These are phyloP conservation scores for Rhizomys pruinosus DNA, from an alignment of 2,113 vertebrate genomes.

Conservation along the genomic window DNA sequence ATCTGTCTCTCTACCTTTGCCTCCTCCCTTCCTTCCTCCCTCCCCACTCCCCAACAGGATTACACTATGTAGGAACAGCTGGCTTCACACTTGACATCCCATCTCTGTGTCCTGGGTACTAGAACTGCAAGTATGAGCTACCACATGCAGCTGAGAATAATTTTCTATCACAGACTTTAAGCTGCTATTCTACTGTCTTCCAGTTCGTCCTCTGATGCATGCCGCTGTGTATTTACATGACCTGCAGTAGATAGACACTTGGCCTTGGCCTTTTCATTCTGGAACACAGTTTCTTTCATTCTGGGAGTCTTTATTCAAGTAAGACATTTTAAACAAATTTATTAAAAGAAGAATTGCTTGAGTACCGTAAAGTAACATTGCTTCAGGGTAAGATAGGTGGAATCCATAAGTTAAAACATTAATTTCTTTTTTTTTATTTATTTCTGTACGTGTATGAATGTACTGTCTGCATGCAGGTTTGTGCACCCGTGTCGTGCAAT, in stretches of 20 bases:
- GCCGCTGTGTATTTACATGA: background rate
- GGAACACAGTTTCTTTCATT: background rate
- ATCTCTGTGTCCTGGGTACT: background rate
- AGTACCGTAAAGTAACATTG: background rate
- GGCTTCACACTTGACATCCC: background rate
- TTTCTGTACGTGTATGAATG: no score
- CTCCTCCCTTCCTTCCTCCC: background rate
- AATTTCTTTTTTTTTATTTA: no score
- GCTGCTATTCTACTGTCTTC: background rate
- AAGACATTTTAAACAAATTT: background rate
- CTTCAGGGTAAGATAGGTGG: background rate
- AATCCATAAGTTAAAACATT: no score
- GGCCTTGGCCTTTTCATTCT: background rate
- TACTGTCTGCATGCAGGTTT: no score
- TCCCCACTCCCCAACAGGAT: background rate
- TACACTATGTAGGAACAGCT: no score
- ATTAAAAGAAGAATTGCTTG: background rate
- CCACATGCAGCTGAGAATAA: background rate
- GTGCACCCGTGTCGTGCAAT: no score
- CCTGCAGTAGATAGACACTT: background rate
- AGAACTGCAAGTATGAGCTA: background rate
- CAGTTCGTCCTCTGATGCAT: background rate
- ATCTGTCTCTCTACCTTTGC: background rate
- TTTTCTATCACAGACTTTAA: background rate
- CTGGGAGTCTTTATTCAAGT: background rate